Percentiles rank a stretch among this genome's conserved stretches.
Evolutionary conservation across 2,888 invertebrate species (phyloP).

Genomic region (Lochmaea capreae): DNA sequence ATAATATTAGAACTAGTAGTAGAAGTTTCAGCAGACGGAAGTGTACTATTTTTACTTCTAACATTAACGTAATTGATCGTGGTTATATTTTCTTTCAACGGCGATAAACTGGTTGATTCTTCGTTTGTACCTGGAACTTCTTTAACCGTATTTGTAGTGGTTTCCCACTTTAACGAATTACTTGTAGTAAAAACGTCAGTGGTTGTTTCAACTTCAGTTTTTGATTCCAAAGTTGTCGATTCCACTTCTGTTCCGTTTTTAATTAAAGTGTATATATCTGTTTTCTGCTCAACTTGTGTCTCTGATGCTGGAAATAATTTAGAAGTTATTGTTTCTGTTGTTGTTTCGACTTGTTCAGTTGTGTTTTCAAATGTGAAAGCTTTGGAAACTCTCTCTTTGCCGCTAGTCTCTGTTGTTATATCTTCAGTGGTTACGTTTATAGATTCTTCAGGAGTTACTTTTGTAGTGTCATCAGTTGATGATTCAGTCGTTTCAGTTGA

Average conservation of each 20-base stretch:
- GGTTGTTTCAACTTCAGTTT: conserved; percentile 22
- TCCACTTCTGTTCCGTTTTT: conserved; percentile 41
- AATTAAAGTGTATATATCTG: neutral
- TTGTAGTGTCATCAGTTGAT: conserved; percentile 17
- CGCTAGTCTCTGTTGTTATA: conserved; percentile 36
- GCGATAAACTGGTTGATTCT: conserved; percentile 20
- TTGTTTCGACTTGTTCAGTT: conserved; percentile 16
- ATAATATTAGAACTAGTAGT: conserved; percentile 49
- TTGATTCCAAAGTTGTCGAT: conserved; percentile 37
- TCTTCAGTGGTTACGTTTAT: conserved; percentile 38
- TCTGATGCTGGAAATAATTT: neutral
- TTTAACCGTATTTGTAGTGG: conserved; percentile 15
- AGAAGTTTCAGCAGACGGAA: conserved; percentile 57
- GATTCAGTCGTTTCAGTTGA: conserved; percentile 33
- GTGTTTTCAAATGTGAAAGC: conserved; percentile 40
- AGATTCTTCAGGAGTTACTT: conserved; percentile 51
- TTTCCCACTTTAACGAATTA: neutral
- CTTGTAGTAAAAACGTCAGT: conserved; percentile 26
- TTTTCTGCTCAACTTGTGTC: neutral
- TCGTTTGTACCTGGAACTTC: conserved; percentile 28
- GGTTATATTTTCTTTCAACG: conserved; percentile 29
- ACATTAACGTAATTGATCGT: conserved; percentile 48
- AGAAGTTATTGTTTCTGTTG: conserved; percentile 33
- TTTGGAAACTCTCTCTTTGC: conserved; percentile 40
- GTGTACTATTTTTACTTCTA: conserved; percentile 56